Percentiles rank a stretch among this genome's conserved stretches.
phyloP scores from a whole-genome alignment of 1,140 invertebrate species.

The Radopholus similis region DNA sequence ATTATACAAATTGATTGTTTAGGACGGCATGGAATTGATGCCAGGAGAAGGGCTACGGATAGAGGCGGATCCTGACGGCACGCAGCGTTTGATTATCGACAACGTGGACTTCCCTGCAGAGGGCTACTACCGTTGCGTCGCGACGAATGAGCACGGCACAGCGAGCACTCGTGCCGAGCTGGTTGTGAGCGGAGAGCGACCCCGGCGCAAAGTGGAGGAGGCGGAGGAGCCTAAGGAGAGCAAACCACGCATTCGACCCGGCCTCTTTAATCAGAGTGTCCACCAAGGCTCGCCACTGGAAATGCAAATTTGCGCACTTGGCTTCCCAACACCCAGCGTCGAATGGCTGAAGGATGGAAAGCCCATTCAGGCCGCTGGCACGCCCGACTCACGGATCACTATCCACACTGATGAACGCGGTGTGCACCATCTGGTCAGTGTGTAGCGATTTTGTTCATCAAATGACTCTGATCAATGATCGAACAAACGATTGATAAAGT shows the following conservation, averaged over 20 bases:
- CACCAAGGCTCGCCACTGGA: conserved; percentile 44
- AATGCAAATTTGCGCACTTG: conserved; percentile 48
- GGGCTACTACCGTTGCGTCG: conserved; percentile 56
- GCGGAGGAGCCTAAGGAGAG: conserved; percentile 41
- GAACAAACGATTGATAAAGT: too few species aligned
- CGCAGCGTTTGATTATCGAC: conserved; percentile 46
- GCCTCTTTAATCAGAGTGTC: conserved; percentile 58
- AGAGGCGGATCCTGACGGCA: conserved; percentile 50
- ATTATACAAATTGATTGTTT: too few species aligned
- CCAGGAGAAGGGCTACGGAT: conserved; percentile 46
- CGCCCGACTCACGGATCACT: conserved; percentile 49
- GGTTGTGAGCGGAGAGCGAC: conserved; percentile 42
- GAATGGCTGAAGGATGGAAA: conserved; percentile 59
- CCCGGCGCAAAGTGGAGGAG: conserved; percentile 14
- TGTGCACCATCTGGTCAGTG: conserved; percentile 51
- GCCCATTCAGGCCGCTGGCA: conserved; percentile 46
- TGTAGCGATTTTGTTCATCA: neutral
- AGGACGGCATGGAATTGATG: conserved; percentile 48
- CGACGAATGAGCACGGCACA: conserved; percentile 58
- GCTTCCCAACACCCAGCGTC: conserved; percentile 53
- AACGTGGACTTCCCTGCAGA: conserved; percentile 53
- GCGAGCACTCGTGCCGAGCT: conserved; percentile 59
- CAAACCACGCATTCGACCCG: conserved; percentile 56
- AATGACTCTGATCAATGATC: too few species aligned
- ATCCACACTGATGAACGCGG: conserved; percentile 59